phyloP scores from a whole-genome alignment of 2,797 vertebrate species.

The Aeoliscus strigatus region DNA sequence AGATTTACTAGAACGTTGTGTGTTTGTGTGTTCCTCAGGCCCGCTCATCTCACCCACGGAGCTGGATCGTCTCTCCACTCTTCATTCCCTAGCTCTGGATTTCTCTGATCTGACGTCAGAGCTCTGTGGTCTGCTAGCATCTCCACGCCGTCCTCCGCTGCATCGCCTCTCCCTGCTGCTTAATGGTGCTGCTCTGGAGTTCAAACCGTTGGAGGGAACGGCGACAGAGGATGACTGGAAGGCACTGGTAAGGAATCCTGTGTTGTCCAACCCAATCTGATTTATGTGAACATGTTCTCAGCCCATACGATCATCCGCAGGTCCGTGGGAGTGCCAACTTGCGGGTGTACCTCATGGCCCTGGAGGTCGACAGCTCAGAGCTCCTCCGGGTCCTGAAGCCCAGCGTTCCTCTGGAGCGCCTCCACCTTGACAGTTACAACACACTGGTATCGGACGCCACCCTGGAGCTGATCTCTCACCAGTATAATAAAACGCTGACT shows the following conservation, averaged over 20 bases:
- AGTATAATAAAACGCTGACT: constrained; percentile 95
- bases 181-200: constrained; percentile 86
- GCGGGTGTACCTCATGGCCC: constrained; percentile 94
- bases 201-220: constrained; percentile 86
- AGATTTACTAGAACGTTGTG: no score
- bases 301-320: constrained; percentile 29
- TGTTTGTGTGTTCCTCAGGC: no score
- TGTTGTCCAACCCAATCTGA: no score
- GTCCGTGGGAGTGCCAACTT: constrained; percentile 86
- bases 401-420: constrained; percentile 92
- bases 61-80: constrained; percentile 85
- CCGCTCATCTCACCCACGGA: constrained; percentile 86
- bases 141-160: constrained; percentile 85
- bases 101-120: constrained; percentile 95
- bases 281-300: no score
- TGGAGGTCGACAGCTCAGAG: constrained; percentile 91
- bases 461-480: constrained; percentile 94
- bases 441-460: constrained; percentile 87
- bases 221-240: constrained; percentile 94
- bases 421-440: constrained; percentile 95
- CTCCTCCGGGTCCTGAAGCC: constrained; percentile 95
- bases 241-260: constrained; percentile 83
- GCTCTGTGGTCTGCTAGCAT: constrained; percentile 88
- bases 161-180: constrained; percentile 94
- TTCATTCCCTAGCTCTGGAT: constrained; percentile 91